These are phyloP conservation scores for Ondatra zibethicus DNA, from an alignment of 2,113 vertebrate species.

Conservation along the genomic window DNA sequence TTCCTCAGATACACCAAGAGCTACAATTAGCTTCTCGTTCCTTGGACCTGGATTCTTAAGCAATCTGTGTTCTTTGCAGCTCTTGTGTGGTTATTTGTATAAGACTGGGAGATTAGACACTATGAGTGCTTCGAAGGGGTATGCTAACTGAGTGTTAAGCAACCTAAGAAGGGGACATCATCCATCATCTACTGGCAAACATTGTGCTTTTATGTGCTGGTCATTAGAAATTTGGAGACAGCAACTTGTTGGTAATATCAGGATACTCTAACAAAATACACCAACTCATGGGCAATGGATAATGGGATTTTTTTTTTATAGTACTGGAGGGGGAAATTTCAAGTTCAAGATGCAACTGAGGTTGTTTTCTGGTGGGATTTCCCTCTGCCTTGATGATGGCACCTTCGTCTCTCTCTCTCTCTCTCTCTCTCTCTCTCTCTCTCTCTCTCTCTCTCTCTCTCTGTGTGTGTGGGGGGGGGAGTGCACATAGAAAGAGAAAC, in stretches of 20 bases:
- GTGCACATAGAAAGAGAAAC: neutral
- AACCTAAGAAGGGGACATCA: neutral
- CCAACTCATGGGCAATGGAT: neutral
- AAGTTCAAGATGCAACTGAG: neutral
- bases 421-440: neutral
- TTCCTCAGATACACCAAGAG: neutral
- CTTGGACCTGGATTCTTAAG: neutral
- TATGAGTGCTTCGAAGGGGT: neutral
- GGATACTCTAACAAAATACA: neutral
- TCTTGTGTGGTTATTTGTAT: neutral
- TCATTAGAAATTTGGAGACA: neutral
- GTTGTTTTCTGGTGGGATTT: neutral
- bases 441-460: neutral
- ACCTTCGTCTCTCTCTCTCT: neutral
- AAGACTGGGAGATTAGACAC: neutral
- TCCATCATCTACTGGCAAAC: fast-evolving
- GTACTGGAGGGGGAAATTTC: neutral
- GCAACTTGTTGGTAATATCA: neutral
- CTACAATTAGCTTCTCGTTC: neutral
- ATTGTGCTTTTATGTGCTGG: neutral
- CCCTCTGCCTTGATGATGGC: neutral
- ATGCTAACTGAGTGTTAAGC: too few species aligned
- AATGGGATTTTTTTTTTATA: neutral
- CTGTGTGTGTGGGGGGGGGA: neutral
- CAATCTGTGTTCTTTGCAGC: neutral